Evolutionary conservation across 2,797 vertebrate genomes (phyloP).

Genomic region (Hypotaenidia okinawae): DNA sequence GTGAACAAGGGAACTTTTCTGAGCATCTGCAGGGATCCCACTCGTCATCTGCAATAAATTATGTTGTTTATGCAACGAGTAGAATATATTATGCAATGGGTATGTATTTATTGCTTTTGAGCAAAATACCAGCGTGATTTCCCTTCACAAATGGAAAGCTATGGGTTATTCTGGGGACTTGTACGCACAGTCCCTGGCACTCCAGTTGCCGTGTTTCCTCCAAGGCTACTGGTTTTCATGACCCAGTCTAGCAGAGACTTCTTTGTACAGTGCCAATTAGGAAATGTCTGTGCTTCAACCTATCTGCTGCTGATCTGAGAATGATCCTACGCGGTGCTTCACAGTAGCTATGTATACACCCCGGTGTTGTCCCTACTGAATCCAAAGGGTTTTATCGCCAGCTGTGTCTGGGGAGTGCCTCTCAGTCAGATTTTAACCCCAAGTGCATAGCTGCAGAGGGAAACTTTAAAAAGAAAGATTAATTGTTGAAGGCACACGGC

Average conservation of each 20-base stretch:
- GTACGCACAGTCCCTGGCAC: neutral
- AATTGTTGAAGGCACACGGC: neutral
- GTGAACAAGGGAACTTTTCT: neutral
- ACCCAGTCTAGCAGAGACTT: neutral
- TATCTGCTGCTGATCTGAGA: neutral
- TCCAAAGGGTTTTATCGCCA: neutral
- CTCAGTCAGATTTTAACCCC: neutral
- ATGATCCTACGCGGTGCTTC: neutral
- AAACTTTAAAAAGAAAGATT: neutral
- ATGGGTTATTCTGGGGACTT: neutral
- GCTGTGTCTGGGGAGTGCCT: neutral
- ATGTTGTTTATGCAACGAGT: neutral
- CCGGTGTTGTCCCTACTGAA: neutral
- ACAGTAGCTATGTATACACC: neutral
- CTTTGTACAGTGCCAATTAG: rapidly evolving
- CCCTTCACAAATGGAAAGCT: neutral
- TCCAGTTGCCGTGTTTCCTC: neutral
- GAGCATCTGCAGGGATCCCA: neutral
- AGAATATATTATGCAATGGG: too few species aligned
- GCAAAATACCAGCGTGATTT: neutral
- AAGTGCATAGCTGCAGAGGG: neutral
- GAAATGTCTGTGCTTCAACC: neutral
- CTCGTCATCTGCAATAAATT: neutral
- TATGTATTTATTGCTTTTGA: neutral
- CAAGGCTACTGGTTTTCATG: neutral